phyloP scores from a whole-genome alignment of 2,888 invertebrate genomes.

The Caradrina clavipalpis region DNA sequence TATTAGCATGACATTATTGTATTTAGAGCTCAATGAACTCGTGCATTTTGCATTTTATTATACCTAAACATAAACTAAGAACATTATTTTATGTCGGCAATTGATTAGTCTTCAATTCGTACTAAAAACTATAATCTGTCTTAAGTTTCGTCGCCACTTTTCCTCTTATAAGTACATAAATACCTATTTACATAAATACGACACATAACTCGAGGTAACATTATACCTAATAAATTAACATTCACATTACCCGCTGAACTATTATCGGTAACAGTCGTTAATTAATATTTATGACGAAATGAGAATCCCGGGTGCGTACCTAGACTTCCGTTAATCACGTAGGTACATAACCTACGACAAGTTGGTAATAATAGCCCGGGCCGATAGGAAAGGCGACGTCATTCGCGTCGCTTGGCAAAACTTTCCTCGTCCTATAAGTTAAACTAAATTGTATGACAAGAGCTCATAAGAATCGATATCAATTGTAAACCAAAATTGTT shows the following conservation, averaged over 20 bases:
- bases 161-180: background rate
- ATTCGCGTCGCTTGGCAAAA: conserved; percentile 16
- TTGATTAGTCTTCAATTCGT: background rate
- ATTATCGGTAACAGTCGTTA: conserved; percentile 22
- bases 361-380: conserved; percentile 18
- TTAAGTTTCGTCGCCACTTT: background rate
- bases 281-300: conserved; percentile 49
- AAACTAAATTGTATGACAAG: conserved; percentile 1
- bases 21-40: conserved; percentile 7
- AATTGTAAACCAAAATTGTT: background rate
- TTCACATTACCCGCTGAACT: conserved; percentile 5
- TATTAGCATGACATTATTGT: conserved; percentile 15
- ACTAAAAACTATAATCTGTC: background rate
- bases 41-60: background rate
- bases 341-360: conserved; percentile 51
- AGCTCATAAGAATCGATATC: too few species aligned
- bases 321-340: conserved; percentile 33
- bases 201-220: conserved; percentile 5
- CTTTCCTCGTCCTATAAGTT: conserved; percentile 9
- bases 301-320: conserved; percentile 24
- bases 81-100: background rate
- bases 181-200: background rate
- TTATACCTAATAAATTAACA: conserved; percentile 3
- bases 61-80: too few species aligned
- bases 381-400: conserved; percentile 26